A percentile compares a stretch with the other conserved stretches of the same genome.
Conservation (phyloP, 2,113 vertebrate genomes). For the Hippocampus guttulatus region DNA sequence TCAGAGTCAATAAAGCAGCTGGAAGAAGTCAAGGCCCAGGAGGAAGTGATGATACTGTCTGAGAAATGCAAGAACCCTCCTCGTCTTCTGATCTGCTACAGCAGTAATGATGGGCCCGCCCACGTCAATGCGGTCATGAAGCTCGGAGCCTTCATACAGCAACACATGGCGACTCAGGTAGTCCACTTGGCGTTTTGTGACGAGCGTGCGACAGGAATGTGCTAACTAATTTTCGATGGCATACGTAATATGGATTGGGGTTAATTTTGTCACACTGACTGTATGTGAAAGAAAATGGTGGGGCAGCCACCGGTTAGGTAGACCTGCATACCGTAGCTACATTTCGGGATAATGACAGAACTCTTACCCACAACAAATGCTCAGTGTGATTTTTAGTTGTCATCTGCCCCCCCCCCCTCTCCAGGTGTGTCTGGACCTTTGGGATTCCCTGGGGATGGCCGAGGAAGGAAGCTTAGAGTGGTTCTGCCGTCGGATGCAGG, state of each 20-base stretch:
- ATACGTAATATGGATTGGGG: not conserved
- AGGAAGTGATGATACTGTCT: constrained; percentile 34
- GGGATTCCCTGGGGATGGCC: constrained; percentile 68
- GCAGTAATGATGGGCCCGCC: constrained; percentile 63
- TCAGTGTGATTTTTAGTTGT: not conserved
- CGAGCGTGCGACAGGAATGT: not conserved
- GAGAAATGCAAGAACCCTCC: constrained; percentile 45
- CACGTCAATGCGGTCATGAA: constrained; percentile 69
- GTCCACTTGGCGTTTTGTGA: not conserved
- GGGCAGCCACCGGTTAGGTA: not conserved
- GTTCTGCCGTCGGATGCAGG: constrained; percentile 62
- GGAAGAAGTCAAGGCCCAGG: constrained; percentile 33
- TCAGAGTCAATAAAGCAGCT: constrained; percentile 50
- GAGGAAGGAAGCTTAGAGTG: constrained; percentile 68
- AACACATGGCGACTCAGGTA: constrained; percentile 74
- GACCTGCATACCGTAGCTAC: not conserved
- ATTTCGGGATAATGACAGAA: not conserved
- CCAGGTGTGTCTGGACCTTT: constrained; percentile 74
- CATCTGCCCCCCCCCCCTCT: not conserved
- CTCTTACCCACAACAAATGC: not conserved
- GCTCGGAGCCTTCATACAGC: constrained; percentile 71
- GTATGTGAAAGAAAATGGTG: not conserved
- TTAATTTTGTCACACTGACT: not conserved
- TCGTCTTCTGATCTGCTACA: constrained; percentile 73
- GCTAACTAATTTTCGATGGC: not conserved